Evolutionary conservation across 1,140 invertebrate genomes (phyloP).

Genomic region (Heliothis virescens): DNA sequence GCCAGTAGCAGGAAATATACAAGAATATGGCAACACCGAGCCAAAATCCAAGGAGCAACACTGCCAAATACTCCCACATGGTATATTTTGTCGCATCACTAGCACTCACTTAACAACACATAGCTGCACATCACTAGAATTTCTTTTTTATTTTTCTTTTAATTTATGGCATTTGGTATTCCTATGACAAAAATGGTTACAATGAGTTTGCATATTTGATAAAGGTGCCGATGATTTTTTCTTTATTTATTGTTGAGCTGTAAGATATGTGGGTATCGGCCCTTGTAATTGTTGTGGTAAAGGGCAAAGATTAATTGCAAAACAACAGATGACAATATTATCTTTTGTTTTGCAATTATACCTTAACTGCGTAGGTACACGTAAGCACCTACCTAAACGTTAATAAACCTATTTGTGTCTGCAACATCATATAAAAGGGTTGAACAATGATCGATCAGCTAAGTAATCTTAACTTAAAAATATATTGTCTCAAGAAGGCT

Average conservation of each 20-base stretch:
- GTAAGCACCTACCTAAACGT: too few species aligned
- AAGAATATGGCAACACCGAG: constrained; percentile 86
- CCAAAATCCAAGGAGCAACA: constrained; percentile 85
- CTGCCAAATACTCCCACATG: constrained; percentile 83
- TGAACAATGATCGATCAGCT: too few species aligned
- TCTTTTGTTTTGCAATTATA: too few species aligned
- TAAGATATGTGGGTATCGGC: background rate
- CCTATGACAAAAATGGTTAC: background rate
- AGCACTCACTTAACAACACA: constrained; percentile 43
- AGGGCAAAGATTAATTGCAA: too few species aligned
- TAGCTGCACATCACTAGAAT: constrained; percentile 51
- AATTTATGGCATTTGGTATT: constrained; percentile 20
- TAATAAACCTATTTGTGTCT: too few species aligned
- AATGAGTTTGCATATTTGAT: constrained; percentile 26
- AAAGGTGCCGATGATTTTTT: too few species aligned
- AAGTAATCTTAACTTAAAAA: too few species aligned
- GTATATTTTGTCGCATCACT: constrained; percentile 51
- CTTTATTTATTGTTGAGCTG: background rate
- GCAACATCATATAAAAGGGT: too few species aligned
- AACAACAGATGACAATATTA: too few species aligned
- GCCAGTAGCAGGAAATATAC: constrained; percentile 86
- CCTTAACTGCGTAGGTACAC: too few species aligned
- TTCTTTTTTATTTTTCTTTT: constrained; percentile 1
- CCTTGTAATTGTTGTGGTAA: too few species aligned
- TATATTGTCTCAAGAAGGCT: too few species aligned